Evolutionary conservation across 2,888 invertebrate genomes (phyloP).

Genomic region (Stictocephala bisonia): DNA sequence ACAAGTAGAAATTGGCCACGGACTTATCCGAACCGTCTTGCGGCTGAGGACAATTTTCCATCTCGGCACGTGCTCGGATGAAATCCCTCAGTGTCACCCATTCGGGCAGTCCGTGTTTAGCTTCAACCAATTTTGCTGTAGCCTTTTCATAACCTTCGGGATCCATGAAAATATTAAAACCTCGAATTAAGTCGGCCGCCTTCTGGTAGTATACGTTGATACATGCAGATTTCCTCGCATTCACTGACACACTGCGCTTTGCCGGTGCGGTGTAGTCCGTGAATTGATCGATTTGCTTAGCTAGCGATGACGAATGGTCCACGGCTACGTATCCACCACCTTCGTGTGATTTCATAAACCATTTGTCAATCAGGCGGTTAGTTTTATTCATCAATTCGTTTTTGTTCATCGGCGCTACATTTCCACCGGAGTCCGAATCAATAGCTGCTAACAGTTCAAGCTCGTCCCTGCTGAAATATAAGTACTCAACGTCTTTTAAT

Average conservation of each 20-base stretch:
- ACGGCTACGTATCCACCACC: neutral
- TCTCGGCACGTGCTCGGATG: neutral
- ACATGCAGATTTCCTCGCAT: constrained; percentile 3
- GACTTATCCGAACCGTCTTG: neutral
- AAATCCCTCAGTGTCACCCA: neutral
- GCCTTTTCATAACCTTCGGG: neutral
- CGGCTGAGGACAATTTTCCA: constrained; percentile 6
- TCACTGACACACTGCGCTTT: constrained; percentile 18
- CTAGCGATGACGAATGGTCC: neutral
- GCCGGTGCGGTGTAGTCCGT: constrained; percentile 3
- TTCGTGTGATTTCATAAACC: neutral
- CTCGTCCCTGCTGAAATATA: no score
- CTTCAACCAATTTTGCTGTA: neutral
- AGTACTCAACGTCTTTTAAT: neutral
- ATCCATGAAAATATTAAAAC: constrained; percentile 6
- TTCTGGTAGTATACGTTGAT: constrained; percentile 7
- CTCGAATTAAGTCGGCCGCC: neutral
- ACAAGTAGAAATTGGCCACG: neutral
- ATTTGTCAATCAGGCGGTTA: neutral
- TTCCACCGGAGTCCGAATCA: neutral
- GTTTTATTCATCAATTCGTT: no score
- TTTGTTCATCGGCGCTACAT: neutral
- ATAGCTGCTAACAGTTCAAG: no score
- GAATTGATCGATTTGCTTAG: neutral
- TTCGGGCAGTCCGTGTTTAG: neutral